Percentiles rank a stretch among this genome's conserved stretches.
Evolutionary conservation across 2,888 invertebrate genomes (phyloP).

Genomic region (Allygus modestus): DNA sequence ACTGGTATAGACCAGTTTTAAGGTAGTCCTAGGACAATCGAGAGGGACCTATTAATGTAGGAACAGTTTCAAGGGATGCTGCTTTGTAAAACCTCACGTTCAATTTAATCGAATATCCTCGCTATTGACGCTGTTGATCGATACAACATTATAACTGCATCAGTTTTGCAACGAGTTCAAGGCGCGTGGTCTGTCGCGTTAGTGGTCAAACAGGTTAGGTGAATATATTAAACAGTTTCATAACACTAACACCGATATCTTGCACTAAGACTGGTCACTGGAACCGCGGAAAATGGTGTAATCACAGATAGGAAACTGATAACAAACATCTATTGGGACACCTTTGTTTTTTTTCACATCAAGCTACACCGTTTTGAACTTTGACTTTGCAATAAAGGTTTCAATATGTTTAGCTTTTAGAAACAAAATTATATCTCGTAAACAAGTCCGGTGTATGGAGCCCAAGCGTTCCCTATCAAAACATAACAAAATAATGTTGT

Average conservation of each 20-base stretch:
- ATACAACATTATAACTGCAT: not conserved
- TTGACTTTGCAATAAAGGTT: too few species aligned
- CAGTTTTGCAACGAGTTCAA: not conserved
- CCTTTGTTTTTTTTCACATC: not conserved
- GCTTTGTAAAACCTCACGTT: too few species aligned
- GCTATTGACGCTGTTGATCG: not conserved
- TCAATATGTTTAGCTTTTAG: too few species aligned
- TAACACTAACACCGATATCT: not conserved
- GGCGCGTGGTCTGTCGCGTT: not conserved
- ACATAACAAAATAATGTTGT: too few species aligned
- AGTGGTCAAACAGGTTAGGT: constrained; percentile 10
- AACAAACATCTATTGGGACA: not conserved
- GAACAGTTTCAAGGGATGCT: not conserved
- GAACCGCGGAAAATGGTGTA: not conserved
- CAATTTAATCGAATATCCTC: not conserved
- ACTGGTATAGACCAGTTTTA: too few species aligned
- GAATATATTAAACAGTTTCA: not conserved
- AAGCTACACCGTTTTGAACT: too few species aligned
- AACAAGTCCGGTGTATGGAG: too few species aligned
- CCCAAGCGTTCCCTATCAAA: too few species aligned
- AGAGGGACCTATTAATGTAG: too few species aligned
- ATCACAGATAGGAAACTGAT: not conserved
- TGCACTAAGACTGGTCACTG: not conserved
- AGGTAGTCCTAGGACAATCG: too few species aligned
- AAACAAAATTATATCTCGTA: too few species aligned